phyloP scores from a whole-genome alignment of 2,888 invertebrate genomes.

The Rhagium mordax region DNA sequence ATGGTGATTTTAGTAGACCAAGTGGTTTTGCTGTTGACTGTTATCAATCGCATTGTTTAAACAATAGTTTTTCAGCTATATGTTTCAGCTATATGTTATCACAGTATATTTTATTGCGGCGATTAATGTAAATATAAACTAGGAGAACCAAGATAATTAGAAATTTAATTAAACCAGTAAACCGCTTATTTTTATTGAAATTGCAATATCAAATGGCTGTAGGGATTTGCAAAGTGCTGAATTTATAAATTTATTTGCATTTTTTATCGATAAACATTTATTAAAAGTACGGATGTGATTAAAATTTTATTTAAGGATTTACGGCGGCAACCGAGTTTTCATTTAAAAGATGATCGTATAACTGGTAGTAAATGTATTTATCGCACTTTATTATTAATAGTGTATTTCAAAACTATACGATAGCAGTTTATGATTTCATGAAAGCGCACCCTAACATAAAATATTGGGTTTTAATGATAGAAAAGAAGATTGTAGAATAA shows the following conservation, averaged over 20 bases:
- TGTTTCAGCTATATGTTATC: too few species aligned
- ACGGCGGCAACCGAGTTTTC: conserved; percentile 7
- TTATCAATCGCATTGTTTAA: too few species aligned
- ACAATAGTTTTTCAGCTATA: too few species aligned
- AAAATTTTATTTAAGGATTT: conserved; percentile 22
- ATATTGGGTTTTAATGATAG: conserved; percentile 9
- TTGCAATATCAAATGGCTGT: not conserved
- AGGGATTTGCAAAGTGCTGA: not conserved
- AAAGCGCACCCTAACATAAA: conserved; percentile 1
- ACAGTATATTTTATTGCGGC: too few species aligned
- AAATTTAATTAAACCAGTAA: not conserved
- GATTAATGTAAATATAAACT: not conserved
- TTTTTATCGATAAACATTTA: conserved; percentile 3
- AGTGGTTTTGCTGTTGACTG: too few species aligned
- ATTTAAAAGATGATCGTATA: conserved; percentile 19
- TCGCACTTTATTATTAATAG: conserved; percentile 24
- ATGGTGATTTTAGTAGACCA: too few species aligned
- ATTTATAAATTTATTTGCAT: not conserved
- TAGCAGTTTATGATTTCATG: conserved; percentile 9
- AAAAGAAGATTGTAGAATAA: conserved; percentile 2
- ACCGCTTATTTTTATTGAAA: not conserved
- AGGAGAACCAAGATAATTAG: not conserved
- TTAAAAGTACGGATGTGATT: conserved; percentile 5
- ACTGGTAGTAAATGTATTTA: conserved; percentile 20
- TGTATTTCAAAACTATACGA: conserved; percentile 6